Evolutionary conservation across 2,888 invertebrate genomes (phyloP).

Genomic region (Macropis europaea): DNA sequence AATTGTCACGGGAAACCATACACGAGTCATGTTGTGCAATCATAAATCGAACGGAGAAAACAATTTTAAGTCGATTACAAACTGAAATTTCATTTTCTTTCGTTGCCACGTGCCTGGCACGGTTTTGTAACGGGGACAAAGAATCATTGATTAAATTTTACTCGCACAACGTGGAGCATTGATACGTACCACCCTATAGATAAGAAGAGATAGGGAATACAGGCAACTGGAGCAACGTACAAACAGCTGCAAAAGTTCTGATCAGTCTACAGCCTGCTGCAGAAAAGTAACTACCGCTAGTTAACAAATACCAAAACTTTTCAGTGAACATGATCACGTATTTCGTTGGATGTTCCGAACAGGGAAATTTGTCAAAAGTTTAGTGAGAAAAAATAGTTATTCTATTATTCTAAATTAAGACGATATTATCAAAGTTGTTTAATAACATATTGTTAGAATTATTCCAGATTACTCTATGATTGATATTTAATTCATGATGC

Average conservation of each 20-base stretch:
- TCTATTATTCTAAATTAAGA: too few species aligned
- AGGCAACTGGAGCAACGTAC: conserved; percentile 10
- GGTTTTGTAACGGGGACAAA: conserved; percentile 16
- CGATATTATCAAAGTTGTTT: too few species aligned
- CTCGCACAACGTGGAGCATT: conserved; percentile 34
- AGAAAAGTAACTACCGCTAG: too few species aligned
- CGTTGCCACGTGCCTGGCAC: not conserved
- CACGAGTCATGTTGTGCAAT: not conserved
- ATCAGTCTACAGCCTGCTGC: too few species aligned
- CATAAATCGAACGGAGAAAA: not conserved
- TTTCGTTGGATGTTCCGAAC: too few species aligned
- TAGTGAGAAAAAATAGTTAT: too few species aligned
- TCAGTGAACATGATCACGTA: too few species aligned
- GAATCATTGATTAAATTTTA: conserved; percentile 48
- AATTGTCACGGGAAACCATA: not conserved
- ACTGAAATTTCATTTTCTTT: not conserved
- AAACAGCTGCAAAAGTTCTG: not conserved
- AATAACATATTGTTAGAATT: too few species aligned
- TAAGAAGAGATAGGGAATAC: conserved; percentile 41
- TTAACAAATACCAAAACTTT: too few species aligned
- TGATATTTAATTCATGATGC: too few species aligned
- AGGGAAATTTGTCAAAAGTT: too few species aligned
- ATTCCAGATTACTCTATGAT: too few species aligned
- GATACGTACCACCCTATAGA: conserved; percentile 28
- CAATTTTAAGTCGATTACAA: not conserved